phyloP scores from a whole-genome alignment of 2,113 vertebrate species.

The Callaeas wilsoni region DNA sequence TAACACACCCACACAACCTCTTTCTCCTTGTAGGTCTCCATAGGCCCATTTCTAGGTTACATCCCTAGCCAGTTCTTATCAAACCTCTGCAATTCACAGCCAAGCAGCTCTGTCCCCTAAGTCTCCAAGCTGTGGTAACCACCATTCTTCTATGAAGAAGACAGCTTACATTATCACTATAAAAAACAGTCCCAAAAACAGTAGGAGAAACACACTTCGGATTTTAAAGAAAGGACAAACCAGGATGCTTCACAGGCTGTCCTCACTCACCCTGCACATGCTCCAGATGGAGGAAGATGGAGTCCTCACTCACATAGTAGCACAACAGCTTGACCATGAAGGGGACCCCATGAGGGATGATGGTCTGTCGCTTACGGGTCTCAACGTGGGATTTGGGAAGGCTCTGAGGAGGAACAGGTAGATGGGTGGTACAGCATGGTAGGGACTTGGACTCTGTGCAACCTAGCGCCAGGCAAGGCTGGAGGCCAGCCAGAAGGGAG shows the following conservation, averaged over 20 bases:
- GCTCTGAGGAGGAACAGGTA: constrained; percentile 72
- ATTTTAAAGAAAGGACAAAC: not conserved
- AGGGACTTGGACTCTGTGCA: not conserved
- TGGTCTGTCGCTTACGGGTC: constrained; percentile 82
- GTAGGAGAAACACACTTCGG: not conserved
- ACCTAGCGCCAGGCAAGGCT: not conserved
- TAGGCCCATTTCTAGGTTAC: not conserved
- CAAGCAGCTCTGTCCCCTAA: not conserved
- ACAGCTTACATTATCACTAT: not conserved
- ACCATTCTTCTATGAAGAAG: not conserved
- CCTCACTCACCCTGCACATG: constrained; percentile 84
- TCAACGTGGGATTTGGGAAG: constrained; percentile 86
- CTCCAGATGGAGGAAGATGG: constrained; percentile 92
- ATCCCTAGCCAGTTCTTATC: not conserved
- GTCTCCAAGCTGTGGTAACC: not conserved
- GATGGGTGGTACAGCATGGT: not conserved
- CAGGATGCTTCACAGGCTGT: not conserved
- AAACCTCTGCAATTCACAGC: not conserved
- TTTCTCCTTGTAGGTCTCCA: not conserved
- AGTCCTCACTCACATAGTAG: constrained; percentile 91
- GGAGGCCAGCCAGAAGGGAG: not conserved
- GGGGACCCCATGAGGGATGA: constrained; percentile 93
- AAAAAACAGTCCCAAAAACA: not conserved
- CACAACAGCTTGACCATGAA: constrained; percentile 92
- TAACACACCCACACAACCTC: not conserved